Evolutionary conservation across 2,888 invertebrate genomes (phyloP).

Genomic region (Blastobasis adustella): DNA sequence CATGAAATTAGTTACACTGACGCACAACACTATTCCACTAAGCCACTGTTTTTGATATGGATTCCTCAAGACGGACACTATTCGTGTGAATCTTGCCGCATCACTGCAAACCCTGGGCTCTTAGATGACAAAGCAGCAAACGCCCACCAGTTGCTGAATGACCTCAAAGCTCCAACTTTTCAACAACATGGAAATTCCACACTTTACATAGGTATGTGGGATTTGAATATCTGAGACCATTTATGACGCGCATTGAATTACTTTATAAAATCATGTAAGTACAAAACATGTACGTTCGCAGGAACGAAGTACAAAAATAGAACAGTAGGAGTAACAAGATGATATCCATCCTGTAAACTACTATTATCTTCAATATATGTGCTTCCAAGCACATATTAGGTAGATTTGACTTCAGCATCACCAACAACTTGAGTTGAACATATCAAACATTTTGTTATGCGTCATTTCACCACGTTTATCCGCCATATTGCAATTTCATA

Average conservation of each 20-base stretch:
- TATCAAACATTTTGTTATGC: slow-evolving; percentile 2
- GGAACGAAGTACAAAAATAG: slow-evolving; percentile 4
- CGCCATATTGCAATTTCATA: slow-evolving; percentile 65
- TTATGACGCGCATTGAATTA: too few relatives aligned
- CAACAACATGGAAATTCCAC: too few relatives aligned
- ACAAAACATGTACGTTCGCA: too few relatives aligned
- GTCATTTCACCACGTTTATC: slow-evolving; percentile 43
- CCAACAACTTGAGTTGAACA: too few relatives aligned
- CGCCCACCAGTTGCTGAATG: not conserved
- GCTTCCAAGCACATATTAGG: too few relatives aligned
- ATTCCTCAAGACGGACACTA: slow-evolving; percentile 18
- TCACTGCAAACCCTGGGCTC: slow-evolving; percentile 9
- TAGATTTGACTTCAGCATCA: too few relatives aligned
- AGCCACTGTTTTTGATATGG: slow-evolving; percentile 8
- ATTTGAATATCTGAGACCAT: too few relatives aligned
- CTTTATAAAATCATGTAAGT: too few relatives aligned
- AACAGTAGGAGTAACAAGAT: slow-evolving; percentile 1
- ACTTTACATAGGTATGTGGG: too few relatives aligned
- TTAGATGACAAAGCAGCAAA: slow-evolving; percentile 9
- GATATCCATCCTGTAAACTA: too few relatives aligned
- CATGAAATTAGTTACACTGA: slow-evolving; percentile 19
- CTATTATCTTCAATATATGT: too few relatives aligned
- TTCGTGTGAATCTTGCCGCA: slow-evolving; percentile 12
- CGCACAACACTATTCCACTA: slow-evolving; percentile 29
- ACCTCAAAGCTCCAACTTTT: too few relatives aligned